These are phyloP conservation scores for Nerophis ophidion DNA, from an alignment of 2,113 vertebrate species.

Conservation along the genomic window DNA sequence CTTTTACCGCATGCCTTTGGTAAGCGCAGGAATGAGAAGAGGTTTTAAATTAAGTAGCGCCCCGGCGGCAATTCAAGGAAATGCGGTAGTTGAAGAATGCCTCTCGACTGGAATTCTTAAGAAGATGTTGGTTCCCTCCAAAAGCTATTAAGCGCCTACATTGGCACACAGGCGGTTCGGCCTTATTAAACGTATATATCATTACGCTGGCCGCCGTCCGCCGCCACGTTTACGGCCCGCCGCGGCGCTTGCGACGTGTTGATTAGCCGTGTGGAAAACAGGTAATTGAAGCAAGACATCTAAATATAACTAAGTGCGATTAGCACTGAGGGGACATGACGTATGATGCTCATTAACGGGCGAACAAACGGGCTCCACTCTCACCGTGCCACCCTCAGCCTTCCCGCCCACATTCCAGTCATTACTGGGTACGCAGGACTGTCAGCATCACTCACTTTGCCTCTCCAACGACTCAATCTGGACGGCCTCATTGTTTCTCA, in stretches of 20 bases:
- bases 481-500: not conserved
- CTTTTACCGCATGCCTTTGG: no score
- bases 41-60: no score
- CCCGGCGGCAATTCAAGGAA: no score
- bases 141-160: constrained; percentile 19
- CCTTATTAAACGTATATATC: constrained; percentile 31
- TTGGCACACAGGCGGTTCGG: constrained; percentile 20
- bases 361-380: constrained; percentile 11
- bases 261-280: constrained; percentile 49
- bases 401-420: not conserved
- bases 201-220: constrained; percentile 3
- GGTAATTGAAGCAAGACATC: constrained; percentile 46
- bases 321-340: constrained; percentile 55
- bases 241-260: constrained; percentile 33
- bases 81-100: no score
- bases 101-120: not conserved
- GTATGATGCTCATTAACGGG: constrained; percentile 55
- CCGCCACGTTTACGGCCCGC: not conserved
- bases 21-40: no score
- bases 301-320: constrained; percentile 61
- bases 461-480: not conserved
- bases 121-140: constrained; percentile 14
- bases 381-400: not conserved
- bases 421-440: not conserved
- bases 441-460: not conserved